Evolutionary conservation across 1,140 invertebrate genomes (phyloP).

Genomic region (Sitobion miscanthi): DNA sequence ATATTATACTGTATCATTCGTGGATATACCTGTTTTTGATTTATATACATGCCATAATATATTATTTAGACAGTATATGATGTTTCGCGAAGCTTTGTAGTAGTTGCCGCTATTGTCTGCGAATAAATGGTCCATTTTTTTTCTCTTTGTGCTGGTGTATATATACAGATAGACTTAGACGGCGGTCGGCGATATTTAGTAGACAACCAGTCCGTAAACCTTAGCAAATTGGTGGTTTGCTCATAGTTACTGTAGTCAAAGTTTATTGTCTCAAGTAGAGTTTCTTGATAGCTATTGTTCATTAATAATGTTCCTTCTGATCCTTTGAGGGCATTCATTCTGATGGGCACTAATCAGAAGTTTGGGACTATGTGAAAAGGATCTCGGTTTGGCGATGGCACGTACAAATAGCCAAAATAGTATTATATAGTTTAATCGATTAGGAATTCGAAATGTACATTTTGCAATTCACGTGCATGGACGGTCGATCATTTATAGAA

Average conservation of each 20-base stretch:
- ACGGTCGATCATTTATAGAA: background rate
- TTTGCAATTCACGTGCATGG: background rate
- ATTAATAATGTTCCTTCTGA: background rate
- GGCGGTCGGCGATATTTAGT: background rate
- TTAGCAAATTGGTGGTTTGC: background rate
- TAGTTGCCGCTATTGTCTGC: background rate
- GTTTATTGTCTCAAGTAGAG: background rate
- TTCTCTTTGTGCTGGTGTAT: background rate
- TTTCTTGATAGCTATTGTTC: too few species aligned
- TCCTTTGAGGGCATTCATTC: background rate
- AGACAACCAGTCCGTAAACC: slow-evolving; percentile 1
- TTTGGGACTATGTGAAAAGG: background rate
- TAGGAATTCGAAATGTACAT: background rate
- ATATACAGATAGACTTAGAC: background rate
- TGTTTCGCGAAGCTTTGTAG: background rate
- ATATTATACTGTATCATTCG: background rate
- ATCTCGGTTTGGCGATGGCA: background rate
- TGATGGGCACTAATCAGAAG: background rate
- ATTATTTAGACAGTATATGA: background rate
- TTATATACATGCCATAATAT: background rate
- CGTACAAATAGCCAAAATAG: background rate
- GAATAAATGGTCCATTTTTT: background rate
- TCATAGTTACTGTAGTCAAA: background rate
- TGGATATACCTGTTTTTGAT: background rate
- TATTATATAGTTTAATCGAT: background rate